Base-by-base conservation (phyloP, 2,888 invertebrate genomes). In the Drosophila prostipennis region DNA sequence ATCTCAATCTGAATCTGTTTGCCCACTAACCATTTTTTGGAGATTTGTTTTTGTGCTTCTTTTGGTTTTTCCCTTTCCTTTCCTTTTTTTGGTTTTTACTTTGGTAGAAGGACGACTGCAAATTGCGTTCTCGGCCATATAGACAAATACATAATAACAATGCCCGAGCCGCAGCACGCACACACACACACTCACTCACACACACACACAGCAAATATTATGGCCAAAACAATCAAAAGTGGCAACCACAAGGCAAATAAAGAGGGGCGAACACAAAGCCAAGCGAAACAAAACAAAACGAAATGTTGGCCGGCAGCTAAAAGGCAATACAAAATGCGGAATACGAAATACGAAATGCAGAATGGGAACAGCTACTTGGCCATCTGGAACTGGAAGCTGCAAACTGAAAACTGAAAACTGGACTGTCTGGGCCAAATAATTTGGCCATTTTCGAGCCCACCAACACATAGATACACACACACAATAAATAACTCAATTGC, bases 401-500 rank as follows among this genome's bases (percentile, higher is more conserved):
- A 11, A 16, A 69, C 74, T 74, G 68, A 45, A 19, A 48, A 77
- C 71, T 70, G 70, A 39, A 43, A n/a, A 52, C 56, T 39, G 39
- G 29, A 39, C 53, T 53, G 36, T 52, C 55, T 32, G 48, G 34
- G 48, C 37, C 29, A 55, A 57, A 56, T 48, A 48, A 48, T 48
- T 48, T 48, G 48, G 34, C 34, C 48, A 48, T 34, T 48, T 48
- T 48, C 16, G 48, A 43, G 43, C 34, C 45, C 40, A 58, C 29
- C 40, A 40, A 53, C 34, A 49, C 10, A 45, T 32, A 48, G 39
- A 49, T 46, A 43, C 34, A 56, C 67, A 75, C 69, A 43, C 26
- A 84, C 69, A 79, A 85, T 80, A 82, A 82, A 87, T 79, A 87
- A 77, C 86, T 85, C 86, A 82, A 82, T 87, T 85, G 88, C 75